These are phyloP conservation scores for Nannoperca australis DNA, from an alignment of 2,797 vertebrate species.

Conservation along the genomic window DNA sequence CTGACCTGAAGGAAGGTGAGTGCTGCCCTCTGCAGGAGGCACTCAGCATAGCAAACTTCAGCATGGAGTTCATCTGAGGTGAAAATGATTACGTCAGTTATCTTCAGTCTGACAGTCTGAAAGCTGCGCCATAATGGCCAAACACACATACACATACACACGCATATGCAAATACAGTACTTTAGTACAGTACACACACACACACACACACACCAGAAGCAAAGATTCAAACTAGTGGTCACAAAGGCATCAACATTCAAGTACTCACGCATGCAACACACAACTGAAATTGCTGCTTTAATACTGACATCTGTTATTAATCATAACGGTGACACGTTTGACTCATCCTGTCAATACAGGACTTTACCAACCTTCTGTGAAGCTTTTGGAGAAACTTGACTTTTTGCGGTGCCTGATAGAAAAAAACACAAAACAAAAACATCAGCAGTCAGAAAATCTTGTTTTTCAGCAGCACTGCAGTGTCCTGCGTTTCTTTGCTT, in stretches of 20 bases:
- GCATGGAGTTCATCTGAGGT: constrained; percentile 95
- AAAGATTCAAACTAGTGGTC: not conserved
- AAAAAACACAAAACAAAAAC: constrained; percentile 31
- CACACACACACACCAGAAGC: not conserved
- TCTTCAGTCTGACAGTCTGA: constrained; percentile 11
- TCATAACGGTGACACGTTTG: not conserved
- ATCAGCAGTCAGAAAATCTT: not conserved
- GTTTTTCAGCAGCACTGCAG: constrained; percentile 8
- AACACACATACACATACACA: constrained; percentile 9
- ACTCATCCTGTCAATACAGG: not conserved
- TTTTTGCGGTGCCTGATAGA: constrained; percentile 91
- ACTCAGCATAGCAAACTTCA: constrained; percentile 97
- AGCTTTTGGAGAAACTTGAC: constrained; percentile 92
- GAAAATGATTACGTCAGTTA: constrained; percentile 61
- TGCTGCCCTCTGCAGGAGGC: constrained; percentile 97
- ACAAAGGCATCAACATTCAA: not conserved
- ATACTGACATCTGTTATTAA: not conserved
- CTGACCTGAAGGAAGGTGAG: constrained; percentile 97
- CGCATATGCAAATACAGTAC: not conserved
- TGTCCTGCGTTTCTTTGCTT: constrained; percentile 10
- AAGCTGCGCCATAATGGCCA: constrained; percentile 10
- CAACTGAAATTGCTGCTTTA: constrained; percentile 3
- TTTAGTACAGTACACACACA: constrained; percentile 14
- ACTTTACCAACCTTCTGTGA: constrained; percentile 92
- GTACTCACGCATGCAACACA: not conserved